These are phyloP conservation scores for Spongilla lacustris DNA, from an alignment of 37 sponge, comb jelly and placozoan species.

Conservation along the genomic window DNA sequence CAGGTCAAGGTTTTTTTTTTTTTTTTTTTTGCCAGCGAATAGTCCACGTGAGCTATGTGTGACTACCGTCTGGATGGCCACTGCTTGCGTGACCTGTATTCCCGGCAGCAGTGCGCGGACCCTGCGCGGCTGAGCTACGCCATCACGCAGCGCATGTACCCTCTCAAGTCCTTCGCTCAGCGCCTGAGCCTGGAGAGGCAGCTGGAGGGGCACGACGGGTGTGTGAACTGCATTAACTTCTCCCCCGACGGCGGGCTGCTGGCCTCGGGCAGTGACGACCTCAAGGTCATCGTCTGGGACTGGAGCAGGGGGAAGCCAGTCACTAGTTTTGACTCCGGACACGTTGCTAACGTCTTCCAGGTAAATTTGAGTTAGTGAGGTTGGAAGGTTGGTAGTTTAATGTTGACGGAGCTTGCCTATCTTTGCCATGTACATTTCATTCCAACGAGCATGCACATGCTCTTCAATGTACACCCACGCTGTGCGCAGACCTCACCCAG, in stretches of 20 bases:
- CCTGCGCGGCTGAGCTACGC: slow-evolving; percentile 5
- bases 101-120: slow-evolving; percentile 21
- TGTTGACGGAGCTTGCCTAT: no score
- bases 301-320: slow-evolving; percentile 58
- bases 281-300: slow-evolving; percentile 88
- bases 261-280: slow-evolving; percentile 90
- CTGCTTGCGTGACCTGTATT: slow-evolving; percentile 4
- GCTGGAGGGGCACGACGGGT: slow-evolving; percentile 79
- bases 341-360: slow-evolving; percentile 89
- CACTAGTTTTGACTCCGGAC: slow-evolving; percentile 64
- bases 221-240: slow-evolving; percentile 90
- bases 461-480: no score
- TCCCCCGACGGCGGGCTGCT: slow-evolving; percentile 66
- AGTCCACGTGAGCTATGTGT: no score
- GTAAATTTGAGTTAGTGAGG: slow-evolving; percentile 12
- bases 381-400: no score
- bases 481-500: no score
- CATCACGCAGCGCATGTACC: slow-evolving; percentile 13
- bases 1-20: no score
- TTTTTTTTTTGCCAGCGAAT: no score
- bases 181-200: slow-evolving; percentile 49
- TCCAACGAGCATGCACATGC: no score
- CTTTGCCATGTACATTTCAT: no score
- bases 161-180: slow-evolving; percentile 34
- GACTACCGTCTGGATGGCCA: neutral